Base-by-base conservation (phyloP, 2,113 vertebrate species). In the Atlantisia rogersi region DNA sequence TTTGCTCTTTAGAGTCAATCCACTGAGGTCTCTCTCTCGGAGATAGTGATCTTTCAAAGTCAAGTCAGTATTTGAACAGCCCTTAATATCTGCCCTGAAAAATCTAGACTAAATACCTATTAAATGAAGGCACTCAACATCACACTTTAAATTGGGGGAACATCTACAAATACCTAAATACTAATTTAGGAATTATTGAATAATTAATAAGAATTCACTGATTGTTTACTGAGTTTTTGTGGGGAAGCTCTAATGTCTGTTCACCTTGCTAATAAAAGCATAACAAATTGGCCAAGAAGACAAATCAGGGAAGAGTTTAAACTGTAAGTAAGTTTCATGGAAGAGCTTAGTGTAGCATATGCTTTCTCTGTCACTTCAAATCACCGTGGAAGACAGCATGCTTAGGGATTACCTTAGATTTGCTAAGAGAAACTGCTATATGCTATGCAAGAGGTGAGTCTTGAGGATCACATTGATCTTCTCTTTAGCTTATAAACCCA, bases 61-160 rank as follows among this genome's bases (percentile, higher is more conserved):
- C 79, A 96, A 88, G 80, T 20, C 96, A 60, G 53, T 82, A 91
- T 96, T 97, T 98, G 76, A 96, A 85, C 53, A 90, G 69, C 26
- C 37, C 52, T 94, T 96, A 82, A 42, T 93, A 94, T 78, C 79
- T 37, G 5, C 31, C 60, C 87, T 3, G 6, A 42, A 97, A 97
- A 95, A 68, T 85, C 44, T 94, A 37, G 62, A 86, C 76, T 95
- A 81, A 97, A 86, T 82, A 71, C 5, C 24, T 32, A 32, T 58
- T 83, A 96, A 95, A 60, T 82, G 62, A 80, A 86, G 67, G 14
- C 20, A 91, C 16, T 85, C 71, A 81, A 58, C 5, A 64, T 75
- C 53, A 28, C 28, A 59, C 6, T 48, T 65, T 94, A 42, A 77
- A 58, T 5, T 60, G 68, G 28, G 17, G 37, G 12, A 90, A 74